Evolutionary conservation across 2,888 invertebrate species (phyloP), one percentile per base, ranked within the genome.

Genomic region (Pristionchus maxplancki): DNA sequence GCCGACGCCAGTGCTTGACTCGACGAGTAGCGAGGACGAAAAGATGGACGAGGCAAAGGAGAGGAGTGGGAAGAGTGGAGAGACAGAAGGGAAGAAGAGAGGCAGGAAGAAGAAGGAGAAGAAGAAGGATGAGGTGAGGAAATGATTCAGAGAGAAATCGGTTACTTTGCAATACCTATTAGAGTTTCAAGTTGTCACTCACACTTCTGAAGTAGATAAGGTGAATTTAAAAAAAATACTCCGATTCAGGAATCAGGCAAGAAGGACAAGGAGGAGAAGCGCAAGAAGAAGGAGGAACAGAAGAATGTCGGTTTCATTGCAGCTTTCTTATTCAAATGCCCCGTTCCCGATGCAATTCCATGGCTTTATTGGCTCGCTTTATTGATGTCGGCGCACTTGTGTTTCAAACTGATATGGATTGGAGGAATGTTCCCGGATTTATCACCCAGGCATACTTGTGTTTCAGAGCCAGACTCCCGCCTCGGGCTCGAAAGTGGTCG

Each of bases 401-500:
- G 44, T 11, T 44, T 44, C 44, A 44, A 44, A 44, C 44, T 11
- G 8, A 11, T 44, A 44, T n/a, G n/a, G n/a, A n/a, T n/a, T n/a
- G n/a, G n/a, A n/a, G n/a, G n/a, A n/a, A n/a, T n/a, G n/a, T n/a
- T n/a, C n/a, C n/a, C n/a, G n/a, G n/a, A n/a, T n/a, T n/a, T n/a
- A n/a, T 44, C 44, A 44, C 6, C 44, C 44, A 44, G 44, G 8
- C 6, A 44, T 11, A 6, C 6, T 44, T 67, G 20, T 4, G 31
- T 6, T 82, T 53, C 82, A 44, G 44, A 44, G 11, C 44, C 44
- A 44, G 44, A 11, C n/a, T 62, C 1, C 24, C 17, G 1, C 64
- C 4, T n/a, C 86, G 34, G 67, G 67, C 15, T 11, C 86, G 20
- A 87, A 71, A 31, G 40, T 87, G 48, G 50, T 87, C 28, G 86